A percentile compares a stretch with the other conserved stretches of the same genome.
Evolutionary conservation across 2,113 vertebrate genomes (phyloP).

Genomic region (Grus americana): DNA sequence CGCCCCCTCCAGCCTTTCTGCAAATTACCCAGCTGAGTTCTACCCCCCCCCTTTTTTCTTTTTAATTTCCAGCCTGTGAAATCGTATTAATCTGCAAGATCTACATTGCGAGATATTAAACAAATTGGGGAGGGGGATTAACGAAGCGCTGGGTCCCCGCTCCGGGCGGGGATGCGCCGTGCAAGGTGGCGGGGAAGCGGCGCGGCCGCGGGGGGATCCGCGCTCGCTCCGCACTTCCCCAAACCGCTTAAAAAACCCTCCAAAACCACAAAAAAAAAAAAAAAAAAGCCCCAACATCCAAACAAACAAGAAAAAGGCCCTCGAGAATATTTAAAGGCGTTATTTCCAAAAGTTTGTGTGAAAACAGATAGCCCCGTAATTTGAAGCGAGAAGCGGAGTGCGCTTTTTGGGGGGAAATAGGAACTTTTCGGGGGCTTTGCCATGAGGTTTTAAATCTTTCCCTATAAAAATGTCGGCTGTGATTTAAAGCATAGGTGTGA

Average conservation of each 20-base stretch:
- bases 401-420: not conserved
- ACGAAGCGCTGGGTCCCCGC: not conserved
- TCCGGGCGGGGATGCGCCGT: slow-evolving; percentile 8
- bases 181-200: not conserved
- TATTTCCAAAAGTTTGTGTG: not conserved
- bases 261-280: not conserved
- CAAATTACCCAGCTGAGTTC: slow-evolving; percentile 68
- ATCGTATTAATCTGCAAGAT: slow-evolving; percentile 74
- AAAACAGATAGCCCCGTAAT: not conserved
- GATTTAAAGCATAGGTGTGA: not conserved
- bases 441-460: fast-evolving
- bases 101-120: slow-evolving; percentile 46
- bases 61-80: slow-evolving; percentile 67
- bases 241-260: not conserved
- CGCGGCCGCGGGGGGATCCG: not conserved
- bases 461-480: fast-evolving
- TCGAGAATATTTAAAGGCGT: not conserved
- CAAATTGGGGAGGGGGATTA: slow-evolving; percentile 63
- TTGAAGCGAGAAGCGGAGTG: fast-evolving
- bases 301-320: not conserved
- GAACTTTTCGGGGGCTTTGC: not conserved
- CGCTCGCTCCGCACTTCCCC: not conserved
- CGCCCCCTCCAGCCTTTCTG: slow-evolving; percentile 41
- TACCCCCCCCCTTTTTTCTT: not conserved
- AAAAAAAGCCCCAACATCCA: too few species aligned